A percentile compares a stretch with the other conserved stretches of the same genome.
phyloP scores from a whole-genome alignment of 92 coral and sea anemone species.

The Epizoanthus stellaris region DNA sequence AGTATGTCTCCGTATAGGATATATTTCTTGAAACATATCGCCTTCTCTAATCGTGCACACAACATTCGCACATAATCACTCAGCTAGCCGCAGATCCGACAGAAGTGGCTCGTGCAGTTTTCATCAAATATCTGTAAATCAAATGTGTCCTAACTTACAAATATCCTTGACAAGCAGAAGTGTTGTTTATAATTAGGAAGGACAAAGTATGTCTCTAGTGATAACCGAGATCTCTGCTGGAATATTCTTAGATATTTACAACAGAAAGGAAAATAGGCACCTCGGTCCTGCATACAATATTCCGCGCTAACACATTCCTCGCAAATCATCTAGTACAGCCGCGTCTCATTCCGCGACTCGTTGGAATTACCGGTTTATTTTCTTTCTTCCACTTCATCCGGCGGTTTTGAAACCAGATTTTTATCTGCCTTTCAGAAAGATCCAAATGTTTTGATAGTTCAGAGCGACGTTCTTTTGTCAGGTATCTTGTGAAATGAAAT shows the following conservation, averaged over 20 bases:
- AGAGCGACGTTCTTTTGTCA: constrained; percentile 94
- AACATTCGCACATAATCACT: constrained; percentile 43
- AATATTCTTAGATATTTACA: constrained; percentile 13
- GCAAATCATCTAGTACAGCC: constrained; percentile 80
- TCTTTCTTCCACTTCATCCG: constrained; percentile 99
- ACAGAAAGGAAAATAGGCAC: not conserved
- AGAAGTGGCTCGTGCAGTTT: constrained; percentile 1
- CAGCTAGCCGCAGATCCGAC: constrained; percentile 30
- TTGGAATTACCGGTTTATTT: constrained; percentile 98
- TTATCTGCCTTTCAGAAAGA: constrained; percentile 96
- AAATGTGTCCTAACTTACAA: not conserved
- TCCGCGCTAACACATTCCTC: not conserved
- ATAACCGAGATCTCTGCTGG: not conserved
- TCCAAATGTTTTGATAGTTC: constrained; percentile 88
- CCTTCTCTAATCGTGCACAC: constrained; percentile 20
- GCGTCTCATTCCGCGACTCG: constrained; percentile 96
- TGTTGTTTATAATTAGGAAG: not conserved
- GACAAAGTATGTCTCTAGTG: not conserved
- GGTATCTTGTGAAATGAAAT: constrained; percentile 96
- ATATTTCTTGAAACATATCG: constrained; percentile 26
- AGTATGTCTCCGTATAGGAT: not conserved
- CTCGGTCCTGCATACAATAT: not conserved
- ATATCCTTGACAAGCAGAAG: not conserved
- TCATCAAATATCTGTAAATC: constrained; percentile 15
- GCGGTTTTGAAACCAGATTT: constrained; percentile 99